These are phyloP conservation scores for Epizoanthus scotinus DNA, from an alignment of 92 coral and sea anemone genomes.

Conservation along the genomic window DNA sequence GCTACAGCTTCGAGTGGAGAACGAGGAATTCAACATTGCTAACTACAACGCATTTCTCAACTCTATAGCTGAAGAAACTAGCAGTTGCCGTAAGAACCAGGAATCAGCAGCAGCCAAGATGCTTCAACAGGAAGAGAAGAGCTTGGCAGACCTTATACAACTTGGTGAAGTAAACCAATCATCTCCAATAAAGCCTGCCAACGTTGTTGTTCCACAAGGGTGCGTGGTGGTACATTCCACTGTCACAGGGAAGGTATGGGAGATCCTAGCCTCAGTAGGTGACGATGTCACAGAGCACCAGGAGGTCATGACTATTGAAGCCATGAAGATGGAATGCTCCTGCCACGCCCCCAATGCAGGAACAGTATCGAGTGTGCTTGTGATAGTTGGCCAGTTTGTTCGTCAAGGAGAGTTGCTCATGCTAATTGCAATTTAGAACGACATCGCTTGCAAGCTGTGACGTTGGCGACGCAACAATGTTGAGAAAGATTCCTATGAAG, in stretches of 20 bases:
- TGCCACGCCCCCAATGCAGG: conserved; percentile 50
- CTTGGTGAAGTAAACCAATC: neutral
- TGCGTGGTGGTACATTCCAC: conserved; percentile 39
- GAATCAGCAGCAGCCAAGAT: conserved; percentile 47
- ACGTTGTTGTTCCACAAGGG: conserved; percentile 27
- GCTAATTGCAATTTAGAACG: conserved; percentile 6
- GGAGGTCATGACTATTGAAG: conserved; percentile 44
- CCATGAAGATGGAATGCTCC: conserved; percentile 63
- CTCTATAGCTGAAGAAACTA: conserved; percentile 22
- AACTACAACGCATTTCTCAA: conserved; percentile 53
- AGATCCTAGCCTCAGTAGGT: conserved; percentile 33
- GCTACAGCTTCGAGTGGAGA: conserved; percentile 45
- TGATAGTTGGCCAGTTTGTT: conserved; percentile 48
- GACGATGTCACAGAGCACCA: conserved; percentile 36
- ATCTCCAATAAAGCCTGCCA: neutral
- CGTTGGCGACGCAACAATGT: neutral
- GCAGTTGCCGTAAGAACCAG: conserved; percentile 42
- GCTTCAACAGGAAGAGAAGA: conserved; percentile 50
- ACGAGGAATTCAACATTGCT: conserved; percentile 44
- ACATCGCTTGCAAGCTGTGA: neutral
- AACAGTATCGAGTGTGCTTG: conserved; percentile 23
- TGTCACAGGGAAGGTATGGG: conserved; percentile 56
- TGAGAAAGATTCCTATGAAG: too few species aligned
- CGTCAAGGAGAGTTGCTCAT: conserved; percentile 55
- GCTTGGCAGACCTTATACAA: conserved; percentile 11